Conservation (phyloP, 2,888 invertebrate species). For the Leptinotarsa tumamoca region DNA sequence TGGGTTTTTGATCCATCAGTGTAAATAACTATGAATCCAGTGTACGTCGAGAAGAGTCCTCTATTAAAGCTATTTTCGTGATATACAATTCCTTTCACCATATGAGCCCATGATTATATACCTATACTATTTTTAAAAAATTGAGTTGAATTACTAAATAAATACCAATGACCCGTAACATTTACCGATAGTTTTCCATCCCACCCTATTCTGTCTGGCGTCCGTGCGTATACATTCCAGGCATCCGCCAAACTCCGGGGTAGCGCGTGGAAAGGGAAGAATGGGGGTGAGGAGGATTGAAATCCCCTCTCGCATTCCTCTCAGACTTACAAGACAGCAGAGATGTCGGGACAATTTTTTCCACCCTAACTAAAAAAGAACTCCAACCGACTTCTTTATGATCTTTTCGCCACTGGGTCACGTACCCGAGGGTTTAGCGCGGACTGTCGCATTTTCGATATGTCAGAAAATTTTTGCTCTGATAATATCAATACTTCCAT, state of each 20-base stretch:
- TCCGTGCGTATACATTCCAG: constrained; percentile 50
- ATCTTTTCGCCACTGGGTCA: constrained; percentile 37
- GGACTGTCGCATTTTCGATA: constrained; percentile 14
- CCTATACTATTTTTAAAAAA: too few species aligned
- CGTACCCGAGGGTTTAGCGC: constrained; percentile 20
- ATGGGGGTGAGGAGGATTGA: constrained; percentile 19
- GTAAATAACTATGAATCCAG: too few species aligned
- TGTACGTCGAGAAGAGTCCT: too few species aligned
- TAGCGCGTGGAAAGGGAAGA: constrained; percentile 23
- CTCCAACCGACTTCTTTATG: constrained; percentile 32
- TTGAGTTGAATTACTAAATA: not conserved
- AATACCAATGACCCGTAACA: constrained; percentile 29
- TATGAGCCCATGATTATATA: too few species aligned
- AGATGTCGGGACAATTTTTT: constrained; percentile 48
- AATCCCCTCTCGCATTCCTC: constrained; percentile 41
- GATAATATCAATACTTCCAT: constrained; percentile 10
- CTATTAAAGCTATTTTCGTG: too few species aligned
- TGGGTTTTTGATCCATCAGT: too few species aligned
- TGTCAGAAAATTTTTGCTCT: not conserved
- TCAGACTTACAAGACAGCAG: constrained; percentile 49
- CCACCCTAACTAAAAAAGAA: constrained; percentile 31
- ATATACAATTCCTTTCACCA: too few species aligned
- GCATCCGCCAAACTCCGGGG: constrained; percentile 41
- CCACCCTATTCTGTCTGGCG: constrained; percentile 54
- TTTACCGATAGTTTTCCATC: constrained; percentile 29